phyloP scores from a whole-genome alignment of 2,888 invertebrate genomes.

The Plebejus anna region DNA sequence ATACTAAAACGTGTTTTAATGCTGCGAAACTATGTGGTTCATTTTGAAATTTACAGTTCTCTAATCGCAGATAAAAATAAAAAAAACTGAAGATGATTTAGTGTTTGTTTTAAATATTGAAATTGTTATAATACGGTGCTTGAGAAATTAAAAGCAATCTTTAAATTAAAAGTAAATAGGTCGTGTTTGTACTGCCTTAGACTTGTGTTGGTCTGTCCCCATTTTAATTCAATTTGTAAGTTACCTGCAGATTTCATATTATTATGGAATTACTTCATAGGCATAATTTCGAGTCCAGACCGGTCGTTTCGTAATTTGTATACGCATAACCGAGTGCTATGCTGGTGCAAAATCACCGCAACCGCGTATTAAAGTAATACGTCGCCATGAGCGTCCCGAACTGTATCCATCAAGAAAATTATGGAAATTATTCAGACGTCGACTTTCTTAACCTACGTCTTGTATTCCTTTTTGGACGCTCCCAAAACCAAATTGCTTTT shows the following conservation, averaged over 20 bases:
- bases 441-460: slow-evolving; percentile 32
- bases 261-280: slow-evolving; percentile 53
- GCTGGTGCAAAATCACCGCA: slow-evolving; percentile 50
- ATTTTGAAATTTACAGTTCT: background rate
- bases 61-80: background rate
- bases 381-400: slow-evolving; percentile 57
- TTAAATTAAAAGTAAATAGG: too few species aligned
- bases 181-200: too few species aligned
- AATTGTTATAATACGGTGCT: too few species aligned
- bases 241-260: background rate
- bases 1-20: background rate
- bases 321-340: slow-evolving; percentile 48
- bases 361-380: slow-evolving; percentile 65
- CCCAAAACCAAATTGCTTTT: slow-evolving; percentile 43
- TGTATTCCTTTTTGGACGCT: slow-evolving; percentile 44
- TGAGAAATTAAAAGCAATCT: too few species aligned
- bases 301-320: slow-evolving; percentile 61
- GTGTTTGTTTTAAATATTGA: too few species aligned
- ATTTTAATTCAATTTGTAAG: slow-evolving; percentile 18
- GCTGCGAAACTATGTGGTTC: background rate
- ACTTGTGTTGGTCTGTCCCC: background rate
- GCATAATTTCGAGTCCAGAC: slow-evolving; percentile 48
- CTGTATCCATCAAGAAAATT: slow-evolving; percentile 61
- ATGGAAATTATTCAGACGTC: slow-evolving; percentile 59
- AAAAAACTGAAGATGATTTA: too few species aligned